phyloP scores from a whole-genome alignment of 2,113 vertebrate species.

The Zingel zingel region DNA sequence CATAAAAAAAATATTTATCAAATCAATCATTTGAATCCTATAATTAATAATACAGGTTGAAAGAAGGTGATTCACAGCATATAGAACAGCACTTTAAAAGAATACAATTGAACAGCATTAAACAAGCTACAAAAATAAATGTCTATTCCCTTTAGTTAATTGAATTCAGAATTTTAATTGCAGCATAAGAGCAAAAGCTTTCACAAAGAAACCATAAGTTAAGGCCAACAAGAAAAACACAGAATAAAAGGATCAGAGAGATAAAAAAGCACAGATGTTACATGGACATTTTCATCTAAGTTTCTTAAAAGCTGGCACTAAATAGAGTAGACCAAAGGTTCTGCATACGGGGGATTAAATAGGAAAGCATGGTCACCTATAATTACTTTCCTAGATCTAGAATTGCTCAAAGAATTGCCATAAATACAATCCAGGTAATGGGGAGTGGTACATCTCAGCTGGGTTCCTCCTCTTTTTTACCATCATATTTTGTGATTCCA shows the following conservation, averaged over 20 bases:
- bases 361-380: not conserved
- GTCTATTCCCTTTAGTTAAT: conserved; percentile 35
- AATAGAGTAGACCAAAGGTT: not conserved
- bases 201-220: not conserved
- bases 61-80: conserved; percentile 41
- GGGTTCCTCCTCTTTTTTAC: conserved; percentile 22
- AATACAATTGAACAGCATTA: conserved; percentile 14
- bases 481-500: conserved; percentile 49
- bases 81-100: conserved; percentile 5
- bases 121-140: conserved; percentile 24
- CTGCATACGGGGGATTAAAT: not conserved
- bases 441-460: conserved; percentile 41
- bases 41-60: conserved; percentile 32
- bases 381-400: conserved; percentile 25
- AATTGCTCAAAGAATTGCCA: conserved; percentile 28
- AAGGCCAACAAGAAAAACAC: not conserved
- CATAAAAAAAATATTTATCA: conserved; percentile 33
- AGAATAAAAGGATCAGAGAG: not conserved
- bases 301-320: conserved; percentile 13
- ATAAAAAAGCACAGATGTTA: not conserved
- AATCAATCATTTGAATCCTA: conserved; percentile 43
- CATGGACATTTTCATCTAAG: not conserved
- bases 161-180: conserved; percentile 14
- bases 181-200: not conserved
- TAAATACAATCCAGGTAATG: conserved; percentile 43